Evolutionary conservation across 1,140 invertebrate species (phyloP), one percentile per base, ranked within the genome.

Genomic region (Littorina saxatilis): DNA sequence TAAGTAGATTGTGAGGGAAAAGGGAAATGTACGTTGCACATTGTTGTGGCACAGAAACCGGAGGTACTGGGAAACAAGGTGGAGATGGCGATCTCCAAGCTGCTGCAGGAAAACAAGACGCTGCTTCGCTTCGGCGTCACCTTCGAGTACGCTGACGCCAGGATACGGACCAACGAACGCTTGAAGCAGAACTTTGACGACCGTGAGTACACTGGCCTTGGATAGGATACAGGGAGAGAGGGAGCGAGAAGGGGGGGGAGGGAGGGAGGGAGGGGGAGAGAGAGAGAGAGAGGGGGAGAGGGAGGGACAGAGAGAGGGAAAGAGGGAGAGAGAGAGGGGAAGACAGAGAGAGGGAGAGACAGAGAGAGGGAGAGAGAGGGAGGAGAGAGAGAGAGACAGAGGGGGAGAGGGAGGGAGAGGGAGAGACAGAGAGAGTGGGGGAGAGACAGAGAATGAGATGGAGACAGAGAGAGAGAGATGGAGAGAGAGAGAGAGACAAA

Each of bases 81-180:
- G 86, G 98, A 99, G 95, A 99, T 98, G 97, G 97, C 98, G 94
- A 97, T 99, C 85, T 98, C 97, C 66, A 95, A 96, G 89, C 93
- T 98, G 85, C 95, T 99, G 81, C 97, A 98, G 92, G 96, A 98
- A 91, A 99, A 99, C 94, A 95, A 96, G 29, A 97, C 96, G 43
- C 93, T 99, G 82, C 94, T 99, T 86, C 95, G 97, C 92, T 95
- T 99, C 83, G 98, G 98, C 78, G 95, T 99, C 87, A 96, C 97
- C 94, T 96, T 99, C 88, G 98, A 99, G 94, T 98, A 97, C 93
- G 97, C 98, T 89, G 97, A 98, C 94, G 97, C 98, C 72, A 95
- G 98, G 91, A 96, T 98, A 92, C 94, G 97, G 88, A 96, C 99
- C 87, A 96, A 97, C 85, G 95, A 96, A 87, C 97, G 98, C 92